Conservation (phyloP, 2,797 vertebrate species). For the Gymnocypris eckloni region DNA sequence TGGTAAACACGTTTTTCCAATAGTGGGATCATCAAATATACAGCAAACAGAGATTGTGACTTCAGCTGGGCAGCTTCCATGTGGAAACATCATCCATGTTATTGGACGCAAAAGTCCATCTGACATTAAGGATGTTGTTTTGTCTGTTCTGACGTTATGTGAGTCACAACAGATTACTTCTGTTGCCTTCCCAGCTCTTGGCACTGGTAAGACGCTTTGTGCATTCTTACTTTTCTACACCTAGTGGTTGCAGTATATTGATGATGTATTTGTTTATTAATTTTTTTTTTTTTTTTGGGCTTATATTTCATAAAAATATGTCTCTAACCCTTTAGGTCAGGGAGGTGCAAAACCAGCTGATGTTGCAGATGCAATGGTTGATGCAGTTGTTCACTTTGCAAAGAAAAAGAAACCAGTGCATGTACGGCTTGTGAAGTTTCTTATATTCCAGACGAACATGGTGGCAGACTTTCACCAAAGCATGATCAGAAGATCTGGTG, state of each 20-base stretch:
- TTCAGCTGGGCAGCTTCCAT: constrained; percentile 75
- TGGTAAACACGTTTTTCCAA: not conserved
- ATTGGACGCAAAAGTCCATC: constrained; percentile 58
- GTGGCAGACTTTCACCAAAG: constrained; percentile 76
- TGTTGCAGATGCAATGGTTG: constrained; percentile 84
- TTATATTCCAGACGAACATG: constrained; percentile 85
- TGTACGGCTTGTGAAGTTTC: constrained; percentile 81
- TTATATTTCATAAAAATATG: constrained; percentile 59
- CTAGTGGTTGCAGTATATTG: not conserved
- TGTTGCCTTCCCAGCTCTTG: constrained; percentile 88
- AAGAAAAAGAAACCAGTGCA: constrained; percentile 67
- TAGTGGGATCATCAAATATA: constrained; percentile 62
- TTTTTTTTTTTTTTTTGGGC: not conserved
- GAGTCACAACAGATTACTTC: constrained; percentile 60
- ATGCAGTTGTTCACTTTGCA: constrained; percentile 82
- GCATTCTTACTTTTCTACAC: not conserved
- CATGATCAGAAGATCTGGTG: constrained; percentile 78
- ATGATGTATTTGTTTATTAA: not conserved
- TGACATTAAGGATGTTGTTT: constrained; percentile 65
- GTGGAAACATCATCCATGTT: constrained; percentile 85
- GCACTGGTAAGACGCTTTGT: constrained; percentile 81
- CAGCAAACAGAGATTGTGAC: constrained; percentile 78
- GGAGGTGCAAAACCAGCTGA: constrained; percentile 72
- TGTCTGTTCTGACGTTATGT: not conserved
- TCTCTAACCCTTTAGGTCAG: constrained; percentile 72